These are phyloP conservation scores for Vicugna pacos DNA, from an alignment of 2,113 vertebrate genomes.

Conservation along the genomic window DNA sequence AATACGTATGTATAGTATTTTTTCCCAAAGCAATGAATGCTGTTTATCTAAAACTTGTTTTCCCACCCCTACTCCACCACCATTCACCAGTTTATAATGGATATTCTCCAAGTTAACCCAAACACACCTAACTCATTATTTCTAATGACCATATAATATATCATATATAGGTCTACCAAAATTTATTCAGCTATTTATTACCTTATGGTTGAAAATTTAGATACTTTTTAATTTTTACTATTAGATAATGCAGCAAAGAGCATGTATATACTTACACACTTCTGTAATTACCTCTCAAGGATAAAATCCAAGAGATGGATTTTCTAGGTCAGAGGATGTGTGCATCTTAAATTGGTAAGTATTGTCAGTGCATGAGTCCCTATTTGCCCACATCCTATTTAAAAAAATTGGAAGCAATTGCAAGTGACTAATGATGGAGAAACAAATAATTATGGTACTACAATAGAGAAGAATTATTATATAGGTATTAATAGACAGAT, in stretches of 20 bases:
- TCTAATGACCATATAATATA: neutral
- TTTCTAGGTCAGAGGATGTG: neutral
- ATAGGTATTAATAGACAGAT: neutral
- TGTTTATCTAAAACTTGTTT: constrained; percentile 20
- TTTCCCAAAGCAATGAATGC: neutral
- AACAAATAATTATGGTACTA: neutral
- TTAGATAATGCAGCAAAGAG: neutral
- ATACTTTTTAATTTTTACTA: neutral
- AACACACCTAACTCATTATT: neutral
- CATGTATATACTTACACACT: neutral
- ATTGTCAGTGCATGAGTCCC: neutral
- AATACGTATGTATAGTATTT: neutral
- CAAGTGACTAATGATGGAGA: neutral
- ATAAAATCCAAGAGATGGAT: neutral
- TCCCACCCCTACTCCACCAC: neutral
- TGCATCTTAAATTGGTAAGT: constrained; percentile 15
- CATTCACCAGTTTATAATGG: neutral
- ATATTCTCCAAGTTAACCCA: neutral
- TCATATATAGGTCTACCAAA: neutral
- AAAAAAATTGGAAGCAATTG: neutral
- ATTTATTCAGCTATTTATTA: constrained; percentile 5
- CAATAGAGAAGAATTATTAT: neutral
- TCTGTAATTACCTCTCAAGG: neutral
- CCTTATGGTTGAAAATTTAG: neutral
- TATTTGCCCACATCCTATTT: neutral